phyloP scores from a whole-genome alignment of 2,888 invertebrate genomes.

The Meghimatium bilineatum region DNA sequence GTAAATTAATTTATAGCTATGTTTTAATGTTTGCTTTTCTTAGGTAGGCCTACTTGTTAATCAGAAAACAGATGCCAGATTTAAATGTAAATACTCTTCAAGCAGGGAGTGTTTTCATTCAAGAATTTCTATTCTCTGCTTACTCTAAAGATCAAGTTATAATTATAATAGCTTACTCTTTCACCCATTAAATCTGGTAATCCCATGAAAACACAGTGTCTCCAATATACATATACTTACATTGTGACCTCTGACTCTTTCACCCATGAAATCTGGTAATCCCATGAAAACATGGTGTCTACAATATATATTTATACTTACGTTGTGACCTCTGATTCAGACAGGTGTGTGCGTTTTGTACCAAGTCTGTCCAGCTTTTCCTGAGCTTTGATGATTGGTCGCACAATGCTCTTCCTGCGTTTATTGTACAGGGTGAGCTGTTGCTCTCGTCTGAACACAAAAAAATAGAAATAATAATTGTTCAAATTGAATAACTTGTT shows the following conservation, averaged over 20 bases:
- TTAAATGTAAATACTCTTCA: no score
- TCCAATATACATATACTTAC: background rate
- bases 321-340: slow-evolving; percentile 74
- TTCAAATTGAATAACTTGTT: no score
- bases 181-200: no score
- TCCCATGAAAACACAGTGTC: no score
- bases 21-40: no score
- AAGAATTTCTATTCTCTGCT: no score
- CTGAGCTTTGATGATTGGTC: slow-evolving; percentile 80
- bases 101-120: no score
- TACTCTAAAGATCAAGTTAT: no score
- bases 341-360: slow-evolving; percentile 74
- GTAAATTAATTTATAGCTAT: no score
- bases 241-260: background rate
- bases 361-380: slow-evolving; percentile 78
- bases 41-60: no score
- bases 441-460: slow-evolving; percentile 79
- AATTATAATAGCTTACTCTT: no score
- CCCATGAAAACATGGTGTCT: background rate
- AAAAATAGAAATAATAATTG: background rate
- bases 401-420: slow-evolving; percentile 80
- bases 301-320: slow-evolving; percentile 42
- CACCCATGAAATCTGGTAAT: background rate
- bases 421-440: slow-evolving; percentile 76
- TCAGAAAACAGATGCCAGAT: no score